A percentile compares a stretch with the other conserved stretches of the same genome.
phyloP scores from a whole-genome alignment of 1,140 invertebrate genomes.

The Pararge aegeria region DNA sequence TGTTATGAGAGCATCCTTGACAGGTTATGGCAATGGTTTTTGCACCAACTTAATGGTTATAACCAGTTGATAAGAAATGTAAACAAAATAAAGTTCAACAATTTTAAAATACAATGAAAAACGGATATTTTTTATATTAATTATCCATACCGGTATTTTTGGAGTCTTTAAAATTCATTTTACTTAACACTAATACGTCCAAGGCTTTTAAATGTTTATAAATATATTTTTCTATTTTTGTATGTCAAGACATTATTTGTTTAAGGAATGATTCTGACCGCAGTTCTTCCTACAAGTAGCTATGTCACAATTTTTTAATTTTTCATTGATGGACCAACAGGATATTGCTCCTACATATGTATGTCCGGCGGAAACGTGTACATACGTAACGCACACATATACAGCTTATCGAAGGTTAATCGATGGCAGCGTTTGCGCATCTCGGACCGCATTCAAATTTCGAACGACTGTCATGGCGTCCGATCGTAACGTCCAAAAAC shows the following conservation, averaged over 20 bases:
- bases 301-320: neutral
- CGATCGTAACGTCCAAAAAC: conserved; percentile 51
- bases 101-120: too few species aligned
- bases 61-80: neutral
- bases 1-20: neutral
- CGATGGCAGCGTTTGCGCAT: conserved; percentile 65
- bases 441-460: conserved; percentile 74
- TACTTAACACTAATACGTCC: too few species aligned
- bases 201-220: too few species aligned
- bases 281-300: neutral
- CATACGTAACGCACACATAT: conserved; percentile 44
- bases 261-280: neutral
- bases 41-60: neutral
- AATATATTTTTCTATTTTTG: too few species aligned
- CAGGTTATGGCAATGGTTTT: neutral
- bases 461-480: conserved; percentile 67
- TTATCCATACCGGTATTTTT: too few species aligned
- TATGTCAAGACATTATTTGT: too few species aligned
- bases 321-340: conserved; percentile 31
- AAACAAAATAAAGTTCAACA: too few species aligned
- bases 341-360: conserved; percentile 48
- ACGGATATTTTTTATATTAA: too few species aligned
- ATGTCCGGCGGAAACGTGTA: conserved; percentile 57
- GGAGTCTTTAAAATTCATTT: too few species aligned
- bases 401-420: conserved; percentile 65